phyloP scores from a whole-genome alignment of 2,113 vertebrate species.

The Glaucidium brasilianum region DNA sequence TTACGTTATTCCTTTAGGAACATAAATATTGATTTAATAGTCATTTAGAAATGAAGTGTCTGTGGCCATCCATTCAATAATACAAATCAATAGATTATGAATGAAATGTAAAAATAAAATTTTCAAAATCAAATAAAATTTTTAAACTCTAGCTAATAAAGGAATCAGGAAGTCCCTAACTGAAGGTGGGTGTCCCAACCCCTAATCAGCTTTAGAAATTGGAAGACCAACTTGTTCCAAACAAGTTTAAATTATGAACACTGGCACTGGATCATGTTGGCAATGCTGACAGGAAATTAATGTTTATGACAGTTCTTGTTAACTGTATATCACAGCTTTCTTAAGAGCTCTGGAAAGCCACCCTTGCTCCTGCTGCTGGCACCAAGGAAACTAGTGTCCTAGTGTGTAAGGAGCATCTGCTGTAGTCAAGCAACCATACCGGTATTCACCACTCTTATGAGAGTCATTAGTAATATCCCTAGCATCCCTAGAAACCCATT shows the following conservation, averaged over 20 bases:
- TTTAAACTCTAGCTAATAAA: neutral
- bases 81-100: neutral
- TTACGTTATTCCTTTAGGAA: neutral
- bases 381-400: neutral
- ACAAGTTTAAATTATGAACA: neutral
- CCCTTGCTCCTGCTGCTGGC: neutral
- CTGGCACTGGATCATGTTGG: neutral
- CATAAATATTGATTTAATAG: neutral
- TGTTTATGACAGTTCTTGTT: neutral
- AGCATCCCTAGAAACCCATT: neutral
- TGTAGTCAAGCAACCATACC: neutral
- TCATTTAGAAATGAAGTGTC: neutral
- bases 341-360: neutral
- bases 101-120: neutral
- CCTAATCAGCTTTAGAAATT: neutral
- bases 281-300: neutral
- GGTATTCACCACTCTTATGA: neutral
- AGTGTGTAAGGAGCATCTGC: neutral
- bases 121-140: neutral
- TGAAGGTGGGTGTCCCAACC: neutral
- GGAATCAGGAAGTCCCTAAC: neutral
- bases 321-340: neutral
- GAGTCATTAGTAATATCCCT: neutral
- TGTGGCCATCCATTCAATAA: neutral
- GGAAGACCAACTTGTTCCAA: neutral